Base-by-base conservation (phyloP, 2,888 invertebrate genomes). In the Strigamia transsilvanica region DNA sequence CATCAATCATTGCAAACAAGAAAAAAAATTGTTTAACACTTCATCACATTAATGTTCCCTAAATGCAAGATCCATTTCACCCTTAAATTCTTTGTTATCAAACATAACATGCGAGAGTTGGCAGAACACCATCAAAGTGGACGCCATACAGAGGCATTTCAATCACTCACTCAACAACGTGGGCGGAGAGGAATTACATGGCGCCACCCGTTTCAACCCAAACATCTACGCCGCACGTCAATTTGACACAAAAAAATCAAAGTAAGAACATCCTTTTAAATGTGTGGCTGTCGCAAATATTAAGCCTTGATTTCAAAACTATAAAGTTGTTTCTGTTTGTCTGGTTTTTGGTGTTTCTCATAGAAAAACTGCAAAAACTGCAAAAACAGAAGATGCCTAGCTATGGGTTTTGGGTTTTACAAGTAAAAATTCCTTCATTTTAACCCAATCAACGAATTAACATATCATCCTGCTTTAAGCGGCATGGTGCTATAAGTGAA, bases 131-230 rank as follows among this genome's bases (percentile, higher is more conserved):
- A 66, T 66, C 61, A 66, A 66, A 66, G 61, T 18, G 61, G 21
- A 21, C 23, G 61, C 61, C 61, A 21, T 66, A 23, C n/a, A 6
- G 61, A 66, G 18, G 9, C 61, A 66, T 66, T 66, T 66, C 61
- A 66, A 66, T 66, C 61, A 66, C 61, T 66, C 61, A 66, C 61
- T 66, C 21, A 21, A 66, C 21, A 66, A 23, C 21, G n/a, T 66
- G 61, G 61, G 61, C 61, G 61, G 4, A 7, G 61, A 23, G 21
- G 18, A 66, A 66, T 66, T 66, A 66, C n/a, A 66, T 66, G 61
- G 18, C 61, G 61, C 61, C 61, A 12, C 18, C 10, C 61, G 6
- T 21, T 66, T 2, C 23, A 66, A 23, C 61, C 21, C 61, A 66
- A 66, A 66, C 21, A 23, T 9, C 21, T 46, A 46, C 46, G 12